Evolutionary conservation across 2,113 vertebrate species (phyloP), one percentile per base, ranked within the genome.

Genomic region (Lonchura striata): DNA sequence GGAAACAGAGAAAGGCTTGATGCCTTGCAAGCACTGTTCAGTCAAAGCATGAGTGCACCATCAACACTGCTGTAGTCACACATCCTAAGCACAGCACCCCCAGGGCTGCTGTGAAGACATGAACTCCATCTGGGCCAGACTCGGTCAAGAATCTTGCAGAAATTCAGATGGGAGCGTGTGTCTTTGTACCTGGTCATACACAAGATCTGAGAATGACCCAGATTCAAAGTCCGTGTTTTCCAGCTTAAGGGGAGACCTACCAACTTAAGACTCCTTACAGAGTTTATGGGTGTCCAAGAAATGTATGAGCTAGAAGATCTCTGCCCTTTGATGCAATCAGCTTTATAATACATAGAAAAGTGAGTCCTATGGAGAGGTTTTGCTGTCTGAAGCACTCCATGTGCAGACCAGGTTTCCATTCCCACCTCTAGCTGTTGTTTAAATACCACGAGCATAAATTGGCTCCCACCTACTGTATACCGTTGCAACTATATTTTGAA

Each of bases 121-220:
- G 52, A 79, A 44, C 28, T 53, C 37, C 41, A 23, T 5, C 12
- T 35, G 0, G 2, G 49, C 42, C 39, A 63, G 54, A 56, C 4
- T 13, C 18, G 49, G 37, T 2, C 8, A 41, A 61, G 54, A 74
- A 74, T 21, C 33, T n/a, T 42, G 52, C 50, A 71, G 17, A 42
- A 27, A 37, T 64, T 80, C 11, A 27, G 19, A 6, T 2, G 9
- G 19, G 13, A 19, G 7, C 1, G 0, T 10, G 18, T 64, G 24
- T 20, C 4, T 69, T 14, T 56, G 22, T 27, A 33, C 24, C 19
- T 23, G 7, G 44, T 24, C 33, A 4, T 4, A 18, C 15, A 12
- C 7, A 19, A 69, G 33, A 33, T 8, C 41, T 83, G 35, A 75
- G 52, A 66, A 87, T 11, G 27, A 60, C 12, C 2, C 18, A 80